Base-by-base conservation (phyloP, 2,797 vertebrate genomes). In the Xiphophorus birchmanni region DNA sequence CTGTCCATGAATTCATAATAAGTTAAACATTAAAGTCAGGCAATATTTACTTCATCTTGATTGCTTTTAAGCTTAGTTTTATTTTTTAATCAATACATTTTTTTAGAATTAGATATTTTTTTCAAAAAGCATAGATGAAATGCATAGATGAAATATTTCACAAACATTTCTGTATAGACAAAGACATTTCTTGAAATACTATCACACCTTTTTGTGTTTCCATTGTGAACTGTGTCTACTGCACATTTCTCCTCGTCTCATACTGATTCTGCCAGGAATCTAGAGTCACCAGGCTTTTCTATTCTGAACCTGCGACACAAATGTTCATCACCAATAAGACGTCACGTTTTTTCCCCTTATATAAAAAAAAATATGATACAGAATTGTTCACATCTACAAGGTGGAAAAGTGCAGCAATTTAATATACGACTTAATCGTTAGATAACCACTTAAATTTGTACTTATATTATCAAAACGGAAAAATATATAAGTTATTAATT, bases 41-140 rank as follows among this genome's bases (percentile, higher is more conserved):
- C 72, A 79, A 47, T 37, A 72, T 44, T 80, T 76, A 48, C 35
- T 56, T 75, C n/a, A 26, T 77, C 23, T 74, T 42, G 15, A n/a
- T 26, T 42, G 40, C 67, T 71, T 10, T 71, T 71, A 13, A 71
- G 35, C 32, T 35, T 18, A 15, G 32, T 18, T 63, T 17, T 32
- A 63, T 63, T 6, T 63, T 58, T 63, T 63, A 35, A 35, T 63
- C 2, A 1, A 32, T 63, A 15, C 32, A 32, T 11, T 58, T 12
- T 21, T 29, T 54, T 54, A 58, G n/a, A 29, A 29, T 58, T 12
- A 13, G 4, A 4, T 47, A 4, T 47, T 58, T 58, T 56, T 7
- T 50, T 50, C 52, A 54, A 54, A n/a, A 32, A 32, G 32, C 1
- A 32, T 32, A 32, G 32, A 32, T 32, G 32, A 32, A 32, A 32